These are phyloP conservation scores for Dendroctonus valens DNA, from an alignment of 1,140 invertebrate genomes.

Conservation along the genomic window DNA sequence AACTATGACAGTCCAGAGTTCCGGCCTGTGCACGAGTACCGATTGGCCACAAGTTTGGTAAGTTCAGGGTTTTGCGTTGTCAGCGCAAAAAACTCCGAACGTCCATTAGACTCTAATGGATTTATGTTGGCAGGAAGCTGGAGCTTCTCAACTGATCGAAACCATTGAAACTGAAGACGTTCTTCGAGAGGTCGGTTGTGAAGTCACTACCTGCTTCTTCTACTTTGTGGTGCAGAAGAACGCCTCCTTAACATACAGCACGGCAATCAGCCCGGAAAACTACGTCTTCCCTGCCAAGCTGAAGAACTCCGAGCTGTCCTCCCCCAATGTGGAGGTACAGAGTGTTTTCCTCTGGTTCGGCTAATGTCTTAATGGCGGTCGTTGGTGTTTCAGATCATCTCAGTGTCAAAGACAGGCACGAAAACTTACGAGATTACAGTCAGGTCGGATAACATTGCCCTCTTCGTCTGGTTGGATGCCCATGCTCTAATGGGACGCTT, in stretches of 20 bases:
- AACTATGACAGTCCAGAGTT: constrained; percentile 32
- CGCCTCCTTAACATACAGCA: not conserved
- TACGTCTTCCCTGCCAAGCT: constrained; percentile 33
- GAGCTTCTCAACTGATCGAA: constrained; percentile 28
- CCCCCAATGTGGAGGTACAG: not conserved
- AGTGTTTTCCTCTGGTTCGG: no score
- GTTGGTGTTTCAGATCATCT: constrained; percentile 12
- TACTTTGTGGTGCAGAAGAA: constrained; percentile 30
- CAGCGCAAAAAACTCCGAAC: constrained; percentile 16
- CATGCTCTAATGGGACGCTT: constrained; percentile 28
- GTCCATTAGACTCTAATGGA: not conserved
- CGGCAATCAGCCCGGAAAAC: constrained; percentile 34
- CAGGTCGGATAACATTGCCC: constrained; percentile 29
- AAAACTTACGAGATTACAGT: constrained; percentile 27
- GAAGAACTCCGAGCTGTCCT: constrained; percentile 24
- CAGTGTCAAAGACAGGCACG: constrained; percentile 6
- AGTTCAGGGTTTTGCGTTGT: not conserved
- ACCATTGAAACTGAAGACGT: constrained; percentile 27
- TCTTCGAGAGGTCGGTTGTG: constrained; percentile 28
- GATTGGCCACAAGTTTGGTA: constrained; percentile 6
- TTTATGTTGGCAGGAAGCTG: constrained; percentile 18
- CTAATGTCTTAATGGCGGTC: no score
- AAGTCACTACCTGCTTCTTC: constrained; percentile 34
- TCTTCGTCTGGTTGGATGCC: constrained; percentile 39
- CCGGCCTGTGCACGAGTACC: constrained; percentile 9